Conservation (phyloP, 2,888 invertebrate species). For the Stegophylla sp. region DNA sequence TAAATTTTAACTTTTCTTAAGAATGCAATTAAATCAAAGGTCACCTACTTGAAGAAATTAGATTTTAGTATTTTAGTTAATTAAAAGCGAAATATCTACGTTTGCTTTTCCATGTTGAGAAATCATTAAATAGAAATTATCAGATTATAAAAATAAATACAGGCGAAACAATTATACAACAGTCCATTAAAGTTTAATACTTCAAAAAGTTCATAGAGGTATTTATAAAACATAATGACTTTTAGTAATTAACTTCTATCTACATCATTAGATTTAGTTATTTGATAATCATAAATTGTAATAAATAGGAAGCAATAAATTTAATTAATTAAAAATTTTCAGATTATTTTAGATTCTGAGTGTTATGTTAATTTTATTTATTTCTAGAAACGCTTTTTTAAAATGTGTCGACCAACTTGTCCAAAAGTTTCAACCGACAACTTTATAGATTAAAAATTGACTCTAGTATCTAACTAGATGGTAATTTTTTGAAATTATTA, state of each 20-base stretch:
- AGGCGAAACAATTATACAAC: neutral
- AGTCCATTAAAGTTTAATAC: neutral
- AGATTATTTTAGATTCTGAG: neutral
- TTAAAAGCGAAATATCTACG: neutral
- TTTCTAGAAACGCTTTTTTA: no score
- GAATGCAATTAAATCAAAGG: neutral
- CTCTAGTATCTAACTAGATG: no score
- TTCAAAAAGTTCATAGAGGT: neutral
- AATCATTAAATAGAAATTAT: neutral
- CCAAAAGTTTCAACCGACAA: no score
- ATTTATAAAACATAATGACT: neutral
- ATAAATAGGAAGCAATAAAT: neutral
- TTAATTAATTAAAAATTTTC: neutral
- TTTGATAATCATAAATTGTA: neutral
- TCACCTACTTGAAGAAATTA: neutral
- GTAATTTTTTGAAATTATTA: no score
- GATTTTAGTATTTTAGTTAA: neutral
- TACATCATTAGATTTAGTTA: neutral
- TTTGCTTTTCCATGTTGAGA: neutral
- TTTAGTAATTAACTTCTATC: neutral
- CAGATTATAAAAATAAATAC: neutral
- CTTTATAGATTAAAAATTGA: no score
- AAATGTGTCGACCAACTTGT: no score
- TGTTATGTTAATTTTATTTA: no score
- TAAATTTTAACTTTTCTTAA: neutral